Evolutionary conservation across 2,797 vertebrate genomes (phyloP), one percentile per base, ranked within the genome.

Genomic region (Pogoniulus pusillus): DNA sequence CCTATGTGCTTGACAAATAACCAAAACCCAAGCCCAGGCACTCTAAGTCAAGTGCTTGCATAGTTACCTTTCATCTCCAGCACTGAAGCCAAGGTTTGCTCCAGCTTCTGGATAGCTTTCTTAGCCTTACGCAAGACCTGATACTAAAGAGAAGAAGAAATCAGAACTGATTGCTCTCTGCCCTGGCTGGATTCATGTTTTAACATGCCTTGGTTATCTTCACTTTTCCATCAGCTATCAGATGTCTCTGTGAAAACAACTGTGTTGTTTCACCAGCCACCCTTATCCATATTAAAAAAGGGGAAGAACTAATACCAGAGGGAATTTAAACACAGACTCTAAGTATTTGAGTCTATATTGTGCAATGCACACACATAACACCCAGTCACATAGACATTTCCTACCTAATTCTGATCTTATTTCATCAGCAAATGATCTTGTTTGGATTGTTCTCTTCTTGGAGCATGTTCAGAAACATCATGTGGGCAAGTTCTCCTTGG

Each of bases 61-160:
- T 77, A 80, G 77, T 97, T 97, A 98, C 98, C 98, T 97, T 98
- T 98, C 95, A 98, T 95, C 88, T 97, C 97, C 94, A 98, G 97
- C 92, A 98, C 93, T 80, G 91, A 96, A 77, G 96, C 96, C 95
- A 98, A 93, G 60, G 95, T 97, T 91, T 95, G 89, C 89, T 98
- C 98, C 96, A 98, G 96, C 80, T 98, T 97, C 89, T 95, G 95
- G 66, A 98, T 97, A 79, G 96, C 96, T 80, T 79, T 96, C 96
- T 97, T 98, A 62, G 98, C 96, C 73, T 97, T 97, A 87, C 91
- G 96, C 91, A 98, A 94, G 91, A 98, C 96, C 96, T 98, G 98
- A 97, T 97, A 98, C 98, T 98, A 96, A 94, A 95, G 79, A 96
- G 49, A 96, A 95, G 96, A 94, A 97, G 47, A 91, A 69, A 74